Percentiles rank a stretch among this genome's conserved stretches.
phyloP scores from a whole-genome alignment of 2,113 vertebrate genomes.

The Xiphias gladius region DNA sequence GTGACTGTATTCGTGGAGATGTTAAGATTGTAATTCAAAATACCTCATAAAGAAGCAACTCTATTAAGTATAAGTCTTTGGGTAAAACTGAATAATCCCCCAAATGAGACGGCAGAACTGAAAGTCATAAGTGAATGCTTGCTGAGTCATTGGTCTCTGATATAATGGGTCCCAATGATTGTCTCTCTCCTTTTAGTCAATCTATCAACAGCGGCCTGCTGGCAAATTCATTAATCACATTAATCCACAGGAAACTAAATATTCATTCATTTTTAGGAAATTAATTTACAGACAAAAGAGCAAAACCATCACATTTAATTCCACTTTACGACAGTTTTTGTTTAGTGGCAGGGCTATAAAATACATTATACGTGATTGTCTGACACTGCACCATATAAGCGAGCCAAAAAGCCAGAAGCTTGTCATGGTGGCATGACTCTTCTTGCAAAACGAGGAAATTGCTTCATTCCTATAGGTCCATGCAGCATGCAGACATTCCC shows the following conservation, averaged over 20 bases:
- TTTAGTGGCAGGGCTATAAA: conserved; percentile 31
- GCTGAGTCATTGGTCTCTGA: conserved; percentile 60
- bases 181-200: conserved; percentile 50
- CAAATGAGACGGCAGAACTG: conserved; percentile 41
- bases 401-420: conserved; percentile 21
- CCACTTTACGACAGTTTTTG: conserved; percentile 31
- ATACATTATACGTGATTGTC: conserved; percentile 60
- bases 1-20: neutral
- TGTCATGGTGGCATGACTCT: neutral
- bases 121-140: conserved; percentile 44
- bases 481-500: conserved; percentile 72
- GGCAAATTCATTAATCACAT: conserved; percentile 57
- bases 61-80: conserved; percentile 28
- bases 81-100: conserved; percentile 32
- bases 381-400: conserved; percentile 53
- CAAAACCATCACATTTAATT: conserved; percentile 28
- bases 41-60: conserved; percentile 21
- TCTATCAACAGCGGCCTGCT: conserved; percentile 36
- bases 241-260: conserved; percentile 51
- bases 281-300: conserved; percentile 49
- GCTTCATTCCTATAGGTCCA: conserved; percentile 31
- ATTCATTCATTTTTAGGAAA: conserved; percentile 52
- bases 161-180: conserved; percentile 61
- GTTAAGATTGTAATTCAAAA: conserved; percentile 37
- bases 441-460: conserved; percentile 19